Base-by-base conservation (phyloP, 2,797 vertebrate genomes). In the Hoplostethus mediterraneus region DNA sequence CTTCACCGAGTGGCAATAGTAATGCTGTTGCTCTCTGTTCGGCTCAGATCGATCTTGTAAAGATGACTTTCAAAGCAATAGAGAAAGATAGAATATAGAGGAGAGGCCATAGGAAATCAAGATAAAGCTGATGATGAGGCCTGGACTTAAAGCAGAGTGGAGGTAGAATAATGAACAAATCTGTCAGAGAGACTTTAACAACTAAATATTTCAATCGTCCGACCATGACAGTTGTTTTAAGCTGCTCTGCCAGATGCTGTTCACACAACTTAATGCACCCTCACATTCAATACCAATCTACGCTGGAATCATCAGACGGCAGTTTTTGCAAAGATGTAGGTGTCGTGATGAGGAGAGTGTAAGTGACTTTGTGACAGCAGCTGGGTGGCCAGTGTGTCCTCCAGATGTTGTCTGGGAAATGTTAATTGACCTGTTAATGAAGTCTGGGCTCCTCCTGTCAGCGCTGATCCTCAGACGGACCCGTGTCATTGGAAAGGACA, bases 401-500 rank as follows among this genome's bases (percentile, higher is more conserved):
- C 84, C 89, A 90, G 84, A 86, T 92, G 90, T 88, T 89, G 81
- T 85, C 85, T 83, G 75, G 57, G 67, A 88, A 68, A 79, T 73
- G 77, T 42, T 88, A 87, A 90, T 88, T 83, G 79, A 88, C 79
- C 76, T 66, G 56, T 79, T 90, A 87, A 90, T 86, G 82, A 84
- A 63, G 77, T 86, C 71, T 79, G 79, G 69, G 44, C 70, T 79
- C 74, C 64, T 75, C 73, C 73, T 74, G 79, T 84, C 63, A 65
- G 66, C 77, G 51, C 42, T 1, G 48, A 69, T 60, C 63, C 67
- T 73, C 68, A 17, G 71, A 71, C 60, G 63, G 56, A 53, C 74
- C 72, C 45, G 61, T 81, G 86, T 86, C 84, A 86, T 81, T 90
- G 82, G 69, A 73, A 55, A 56, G 52, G 79, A 87, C 82, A 83